A percentile compares a stretch with the other conserved stretches of the same genome.
Conservation (phyloP, 2,888 invertebrate genomes). For the Ferrisia virgata region DNA sequence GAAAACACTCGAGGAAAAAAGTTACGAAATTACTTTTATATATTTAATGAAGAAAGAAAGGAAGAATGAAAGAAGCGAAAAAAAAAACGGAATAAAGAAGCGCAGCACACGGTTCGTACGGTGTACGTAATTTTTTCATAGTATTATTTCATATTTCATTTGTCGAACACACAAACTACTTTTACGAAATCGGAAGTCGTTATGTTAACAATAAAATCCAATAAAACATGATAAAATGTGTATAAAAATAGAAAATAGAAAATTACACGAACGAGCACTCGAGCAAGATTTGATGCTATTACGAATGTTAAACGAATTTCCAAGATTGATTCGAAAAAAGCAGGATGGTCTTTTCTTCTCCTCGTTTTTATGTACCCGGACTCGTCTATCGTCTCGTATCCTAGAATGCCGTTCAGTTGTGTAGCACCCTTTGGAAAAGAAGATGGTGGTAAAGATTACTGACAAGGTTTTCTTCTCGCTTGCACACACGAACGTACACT, state of each 20-base stretch:
- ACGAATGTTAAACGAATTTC: constrained; percentile 28
- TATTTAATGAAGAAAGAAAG: background rate
- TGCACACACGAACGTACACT: too few species aligned
- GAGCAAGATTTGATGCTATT: constrained; percentile 28
- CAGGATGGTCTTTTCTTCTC: background rate
- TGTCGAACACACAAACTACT: constrained; percentile 26
- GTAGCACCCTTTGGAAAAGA: too few species aligned
- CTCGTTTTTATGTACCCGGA: background rate
- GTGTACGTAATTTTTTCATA: constrained; percentile 13
- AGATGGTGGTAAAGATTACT: too few species aligned
- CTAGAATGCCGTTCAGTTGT: too few species aligned
- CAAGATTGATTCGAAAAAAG: constrained; percentile 22
- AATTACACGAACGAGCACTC: constrained; percentile 16
- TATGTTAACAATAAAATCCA: constrained; percentile 28
- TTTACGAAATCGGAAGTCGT: constrained; percentile 26
- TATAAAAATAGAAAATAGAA: constrained; percentile 16
- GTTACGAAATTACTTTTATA: background rate
- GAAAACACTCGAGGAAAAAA: background rate
- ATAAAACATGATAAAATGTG: constrained; percentile 28
- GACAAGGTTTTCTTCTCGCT: too few species aligned
- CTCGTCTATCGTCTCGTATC: too few species aligned
- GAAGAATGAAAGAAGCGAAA: background rate
- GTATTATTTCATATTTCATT: constrained; percentile 30
- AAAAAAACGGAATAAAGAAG: background rate
- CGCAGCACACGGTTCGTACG: background rate